Percentiles rank a stretch among this genome's conserved stretches.
These are phyloP conservation scores for Callithrix jacchus DNA, from an alignment of 2,113 vertebrate species.

Conservation along the genomic window DNA sequence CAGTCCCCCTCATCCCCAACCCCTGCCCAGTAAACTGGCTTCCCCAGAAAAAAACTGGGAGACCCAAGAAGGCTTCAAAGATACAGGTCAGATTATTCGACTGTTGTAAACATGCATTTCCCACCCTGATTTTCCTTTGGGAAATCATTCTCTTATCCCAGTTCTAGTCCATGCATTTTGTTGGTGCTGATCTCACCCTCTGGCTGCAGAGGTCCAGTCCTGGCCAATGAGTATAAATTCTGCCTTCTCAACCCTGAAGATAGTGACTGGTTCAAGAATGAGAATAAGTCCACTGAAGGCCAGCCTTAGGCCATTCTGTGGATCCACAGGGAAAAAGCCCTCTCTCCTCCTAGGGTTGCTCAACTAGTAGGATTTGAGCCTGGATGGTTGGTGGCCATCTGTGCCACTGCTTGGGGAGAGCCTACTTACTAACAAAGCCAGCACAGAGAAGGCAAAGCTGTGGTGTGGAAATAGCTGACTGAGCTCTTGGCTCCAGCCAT, in stretches of 20 bases:
- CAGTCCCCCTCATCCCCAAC: neutral
- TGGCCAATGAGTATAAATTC: neutral
- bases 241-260: neutral
- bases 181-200: neutral
- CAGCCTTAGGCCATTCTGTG: neutral
- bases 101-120: neutral
- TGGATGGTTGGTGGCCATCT: neutral
- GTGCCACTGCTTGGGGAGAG: neutral
- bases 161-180: neutral
- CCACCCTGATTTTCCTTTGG: neutral
- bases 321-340: accelerated
- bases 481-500: neutral
- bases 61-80: neutral
- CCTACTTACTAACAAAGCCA: neutral
- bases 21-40: neutral
- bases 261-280: neutral
- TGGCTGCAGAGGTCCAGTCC: neutral
- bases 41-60: neutral
- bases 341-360: neutral
- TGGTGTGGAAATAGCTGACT: neutral
- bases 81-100: neutral
- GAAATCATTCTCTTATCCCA: neutral
- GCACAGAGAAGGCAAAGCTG: neutral
- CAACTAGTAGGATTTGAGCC: neutral
- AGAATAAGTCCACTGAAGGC: neutral